Percentiles rank a stretch among this genome's conserved stretches.
Evolutionary conservation across 92 coral and sea anemone species (phyloP).

Genomic region (Metridium senile): DNA sequence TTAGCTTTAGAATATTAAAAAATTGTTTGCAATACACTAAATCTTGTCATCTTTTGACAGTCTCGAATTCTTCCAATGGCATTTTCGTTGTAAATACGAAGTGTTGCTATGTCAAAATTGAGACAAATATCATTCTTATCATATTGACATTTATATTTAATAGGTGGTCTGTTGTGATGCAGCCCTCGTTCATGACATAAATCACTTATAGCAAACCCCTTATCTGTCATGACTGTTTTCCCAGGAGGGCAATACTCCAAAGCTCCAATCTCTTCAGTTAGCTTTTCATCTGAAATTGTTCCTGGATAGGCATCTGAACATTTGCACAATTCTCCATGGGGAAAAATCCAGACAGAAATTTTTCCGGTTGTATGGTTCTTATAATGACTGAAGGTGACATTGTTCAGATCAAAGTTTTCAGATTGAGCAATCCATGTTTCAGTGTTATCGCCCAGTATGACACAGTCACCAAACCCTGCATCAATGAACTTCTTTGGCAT

Average conservation of each 20-base stretch:
- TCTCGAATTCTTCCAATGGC: conserved; percentile 55
- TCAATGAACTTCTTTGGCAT: conserved; percentile 36
- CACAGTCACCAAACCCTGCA: conserved; percentile 38
- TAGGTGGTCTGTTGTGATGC: conserved; percentile 54
- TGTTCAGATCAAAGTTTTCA: conserved; percentile 57
- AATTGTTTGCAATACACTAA: conserved; percentile 56
- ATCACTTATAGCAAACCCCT: conserved; percentile 52
- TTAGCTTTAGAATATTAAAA: too few relatives aligned
- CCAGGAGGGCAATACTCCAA: conserved; percentile 48
- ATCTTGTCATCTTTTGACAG: conserved; percentile 47
- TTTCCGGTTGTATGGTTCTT: conserved; percentile 65
- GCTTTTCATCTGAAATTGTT: conserved; percentile 57
- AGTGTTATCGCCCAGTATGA: conserved; percentile 35
- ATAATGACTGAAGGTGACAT: conserved; percentile 54
- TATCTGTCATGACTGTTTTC: conserved; percentile 42
- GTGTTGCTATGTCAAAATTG: conserved; percentile 53
- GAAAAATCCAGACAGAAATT: conserved; percentile 49
- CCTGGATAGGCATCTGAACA: conserved; percentile 57
- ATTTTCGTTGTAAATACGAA: conserved; percentile 54
- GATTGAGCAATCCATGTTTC: conserved; percentile 60
- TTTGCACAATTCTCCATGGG: conserved; percentile 43
- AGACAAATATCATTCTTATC: conserved; percentile 39
- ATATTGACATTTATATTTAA: conserved; percentile 49
- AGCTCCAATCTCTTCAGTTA: conserved; percentile 42
- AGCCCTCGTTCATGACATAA: conserved; percentile 57